A percentile compares a stretch with the other conserved stretches of the same genome.
Conservation (phyloP, 2,113 vertebrate genomes). For the Xenotilapia caudafasciata region DNA sequence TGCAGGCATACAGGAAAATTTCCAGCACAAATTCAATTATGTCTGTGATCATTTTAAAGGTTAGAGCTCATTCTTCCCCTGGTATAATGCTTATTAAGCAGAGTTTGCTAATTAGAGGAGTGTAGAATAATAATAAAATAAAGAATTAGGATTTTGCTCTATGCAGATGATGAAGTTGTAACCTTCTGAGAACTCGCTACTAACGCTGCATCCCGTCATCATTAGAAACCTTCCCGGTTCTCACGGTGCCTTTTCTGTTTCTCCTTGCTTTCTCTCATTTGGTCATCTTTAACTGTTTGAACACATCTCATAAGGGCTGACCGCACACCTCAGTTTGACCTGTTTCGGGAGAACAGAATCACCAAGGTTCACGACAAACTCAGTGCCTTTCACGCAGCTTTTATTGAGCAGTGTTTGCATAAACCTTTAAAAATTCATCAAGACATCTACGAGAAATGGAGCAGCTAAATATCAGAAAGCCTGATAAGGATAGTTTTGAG, state of each 20-base stretch:
- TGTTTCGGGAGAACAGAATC: background rate
- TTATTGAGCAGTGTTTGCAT: background rate
- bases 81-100: background rate
- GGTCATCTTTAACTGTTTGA: constrained; percentile 14
- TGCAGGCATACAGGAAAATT: background rate
- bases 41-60: background rate
- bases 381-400: background rate
- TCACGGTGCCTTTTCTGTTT: background rate
- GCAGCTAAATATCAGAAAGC: background rate
- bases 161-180: background rate
- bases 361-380: background rate
- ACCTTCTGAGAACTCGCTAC: background rate
- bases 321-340: background rate
- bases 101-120: background rate
- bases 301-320: background rate
- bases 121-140: background rate
- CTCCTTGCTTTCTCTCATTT: background rate
- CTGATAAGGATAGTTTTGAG: background rate
- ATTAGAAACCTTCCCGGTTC: background rate
- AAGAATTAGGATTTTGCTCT: background rate
- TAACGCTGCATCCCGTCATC: background rate
- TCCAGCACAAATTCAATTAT: background rate
- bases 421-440: background rate
- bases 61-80: background rate
- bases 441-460: background rate